A percentile compares a stretch with the other conserved stretches of the same genome.
These are phyloP conservation scores for Oophaga sylvatica DNA, from an alignment of 2,797 vertebrate species.

Conservation along the genomic window DNA sequence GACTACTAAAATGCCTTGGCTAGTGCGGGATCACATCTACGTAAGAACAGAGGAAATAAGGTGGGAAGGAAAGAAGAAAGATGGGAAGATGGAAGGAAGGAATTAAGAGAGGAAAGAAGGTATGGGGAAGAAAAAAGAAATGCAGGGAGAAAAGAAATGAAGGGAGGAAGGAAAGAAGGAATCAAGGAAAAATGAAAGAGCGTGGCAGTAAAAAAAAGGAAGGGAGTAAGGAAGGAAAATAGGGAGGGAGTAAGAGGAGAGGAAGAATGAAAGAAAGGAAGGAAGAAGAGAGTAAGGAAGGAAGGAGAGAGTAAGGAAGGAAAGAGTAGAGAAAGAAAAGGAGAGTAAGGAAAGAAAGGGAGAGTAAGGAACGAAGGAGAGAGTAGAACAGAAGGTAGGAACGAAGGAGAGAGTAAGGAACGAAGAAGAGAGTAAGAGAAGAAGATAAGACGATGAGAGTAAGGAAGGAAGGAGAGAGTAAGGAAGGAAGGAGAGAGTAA, in stretches of 20 bases:
- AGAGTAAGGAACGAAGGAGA: too few relatives aligned
- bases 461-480: background rate
- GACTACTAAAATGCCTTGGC: background rate
- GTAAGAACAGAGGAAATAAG: background rate
- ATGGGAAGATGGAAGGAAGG: background rate
- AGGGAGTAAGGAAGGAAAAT: background rate
- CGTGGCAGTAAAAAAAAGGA: background rate
- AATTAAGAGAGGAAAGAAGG: background rate
- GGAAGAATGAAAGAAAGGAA: background rate
- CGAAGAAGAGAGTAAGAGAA: background rate
- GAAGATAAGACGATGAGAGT: background rate
- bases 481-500: too few relatives aligned
- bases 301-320: too few relatives aligned
- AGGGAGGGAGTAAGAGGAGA: background rate
- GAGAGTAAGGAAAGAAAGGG: too few relatives aligned
- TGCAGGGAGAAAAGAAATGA: background rate
- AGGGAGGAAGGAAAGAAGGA: background rate
- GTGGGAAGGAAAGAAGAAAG: background rate
- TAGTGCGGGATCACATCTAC: background rate
- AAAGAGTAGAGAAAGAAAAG: too few relatives aligned
- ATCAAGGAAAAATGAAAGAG: background rate
- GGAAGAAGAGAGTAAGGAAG: too few relatives aligned
- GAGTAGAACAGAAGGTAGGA: too few relatives aligned
- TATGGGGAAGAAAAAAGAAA: background rate
- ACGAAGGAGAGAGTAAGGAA: too few relatives aligned